Evolutionary conservation across 2,888 invertebrate species (phyloP), one percentile per base, ranked within the genome.

Genomic region (Pedicia rivosa): DNA sequence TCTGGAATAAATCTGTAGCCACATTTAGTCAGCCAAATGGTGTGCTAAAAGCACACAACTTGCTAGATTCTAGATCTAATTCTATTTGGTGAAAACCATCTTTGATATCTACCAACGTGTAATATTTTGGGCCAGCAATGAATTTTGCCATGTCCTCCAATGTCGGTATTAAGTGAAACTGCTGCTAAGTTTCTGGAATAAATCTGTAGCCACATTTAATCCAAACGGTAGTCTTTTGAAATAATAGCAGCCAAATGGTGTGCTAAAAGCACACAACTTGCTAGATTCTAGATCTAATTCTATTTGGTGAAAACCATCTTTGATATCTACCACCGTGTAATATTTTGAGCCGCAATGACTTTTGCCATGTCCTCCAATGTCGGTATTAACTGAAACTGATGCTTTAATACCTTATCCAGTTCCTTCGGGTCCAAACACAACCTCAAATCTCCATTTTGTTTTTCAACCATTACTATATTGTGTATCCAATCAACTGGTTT

Each of bases 1-100:
- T 35, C 20, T 44, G 43, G 30, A 44, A 42, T 27, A 44, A 40
- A 35, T 44, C 41, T 1, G 43, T 37, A 2, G 40, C 43, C 8
- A 20, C 8, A 20, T 20, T 20, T 20, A 20, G 20, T 8, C 20
- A 5, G 20, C 45, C 32, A 40, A 40, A 46, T 22, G 43, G 40
- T 17, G 40, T 41, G 26, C 39, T 38, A 15, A 43, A 40, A 12
- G 37, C 29, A 14, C 42, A 43, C 15, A 42, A 26, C 24, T 39
- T 33, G 7, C 35, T 27, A 14, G 38, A 42, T 19, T 31, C 13
- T 32, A 27, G 15, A 36, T 40, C 38, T 7, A 44, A 26, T 17
- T 38, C 38, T n/a, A 44, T 37, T 30, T 44, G 44, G 28, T 36
- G 40, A 34, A 40, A 42, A 8, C 42, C 42, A 22, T 40, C 28